Conservation (phyloP, 2,113 vertebrate genomes). For the Eptesicus fuscus region DNA sequence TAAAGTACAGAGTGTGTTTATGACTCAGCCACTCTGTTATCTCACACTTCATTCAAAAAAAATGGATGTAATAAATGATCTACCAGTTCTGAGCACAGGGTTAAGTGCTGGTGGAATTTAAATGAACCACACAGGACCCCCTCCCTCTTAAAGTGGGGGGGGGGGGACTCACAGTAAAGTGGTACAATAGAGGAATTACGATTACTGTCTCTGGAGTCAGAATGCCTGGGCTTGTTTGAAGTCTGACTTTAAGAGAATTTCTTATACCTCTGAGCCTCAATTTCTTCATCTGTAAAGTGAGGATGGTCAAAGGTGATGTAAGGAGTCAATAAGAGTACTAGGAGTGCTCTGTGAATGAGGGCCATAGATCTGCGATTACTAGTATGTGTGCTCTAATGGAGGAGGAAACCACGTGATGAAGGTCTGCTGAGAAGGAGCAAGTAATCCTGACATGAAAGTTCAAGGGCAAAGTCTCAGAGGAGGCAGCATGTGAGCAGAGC, state of each 20-base stretch:
- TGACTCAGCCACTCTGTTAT: neutral
- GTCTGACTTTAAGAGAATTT: neutral
- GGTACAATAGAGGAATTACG: neutral
- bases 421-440: neutral
- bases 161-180: neutral
- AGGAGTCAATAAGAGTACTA: neutral
- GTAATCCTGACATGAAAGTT: neutral
- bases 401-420: neutral
- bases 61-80: neutral
- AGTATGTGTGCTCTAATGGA: fast-evolving
- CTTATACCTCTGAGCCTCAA: neutral
- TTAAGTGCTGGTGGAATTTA: neutral
- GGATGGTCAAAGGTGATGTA: neutral
- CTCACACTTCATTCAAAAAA: neutral
- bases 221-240: neutral
- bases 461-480: neutral
- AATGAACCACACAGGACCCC: neutral
- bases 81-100: too few species aligned
- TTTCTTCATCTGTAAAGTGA: neutral
- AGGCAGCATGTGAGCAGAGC: neutral
- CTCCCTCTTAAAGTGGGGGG: too few species aligned
- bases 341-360: neutral
- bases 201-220: neutral
- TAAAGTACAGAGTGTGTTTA: neutral
- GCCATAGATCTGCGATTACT: fast-evolving